Base-by-base conservation (phyloP, 2,888 invertebrate genomes). In the Lumbricus terrestris region DNA sequence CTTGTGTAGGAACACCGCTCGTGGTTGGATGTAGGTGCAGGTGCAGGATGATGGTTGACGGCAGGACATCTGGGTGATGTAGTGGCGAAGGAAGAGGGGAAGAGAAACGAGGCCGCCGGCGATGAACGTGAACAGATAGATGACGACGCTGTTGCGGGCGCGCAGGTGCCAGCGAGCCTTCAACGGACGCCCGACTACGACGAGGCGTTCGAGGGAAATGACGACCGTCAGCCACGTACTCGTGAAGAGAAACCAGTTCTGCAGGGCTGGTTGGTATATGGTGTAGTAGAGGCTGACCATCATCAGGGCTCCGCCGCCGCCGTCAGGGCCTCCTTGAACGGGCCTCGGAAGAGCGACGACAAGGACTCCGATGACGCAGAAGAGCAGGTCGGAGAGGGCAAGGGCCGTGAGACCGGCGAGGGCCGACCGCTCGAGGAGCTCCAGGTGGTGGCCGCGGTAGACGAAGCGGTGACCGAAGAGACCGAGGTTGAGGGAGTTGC, bases 401-500 rank as follows among this genome's bases (percentile, higher is more conserved):
- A 97, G 96, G 90, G 97, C 97, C 96, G 96, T 94, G 42, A 95
- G 93, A 97, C 95, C 97, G 94, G 97, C 96, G 94, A 97, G 97
- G 83, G 97, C 97, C 0, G 97, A 96, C 69, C 97, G 97, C 93
- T 97, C 96, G 96, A 97, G 89, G 88, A 90, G 88, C 35, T 89
- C 89, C 54, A 85, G 11, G 35, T 85, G 85, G 18, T 85, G 85
- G 18, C 88, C 92, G 92, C 88, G 40, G 88, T 29, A 88, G 37
- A 94, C 91, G 91, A 94, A 93, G 29, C 93, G 90, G 91, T 97
- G 96, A 88, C 97, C 97, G 91, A 97, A 96, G 37, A 97, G 97
- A 92, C 97, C 96, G 92, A 97, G 95, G 95, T 97, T 97, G 92
- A 97, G 96, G 88, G 97, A 96, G 94, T 97, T 97, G 88, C 97